These are phyloP conservation scores for Andrena minutula DNA, from an alignment of 2,888 invertebrate genomes.

Conservation along the genomic window DNA sequence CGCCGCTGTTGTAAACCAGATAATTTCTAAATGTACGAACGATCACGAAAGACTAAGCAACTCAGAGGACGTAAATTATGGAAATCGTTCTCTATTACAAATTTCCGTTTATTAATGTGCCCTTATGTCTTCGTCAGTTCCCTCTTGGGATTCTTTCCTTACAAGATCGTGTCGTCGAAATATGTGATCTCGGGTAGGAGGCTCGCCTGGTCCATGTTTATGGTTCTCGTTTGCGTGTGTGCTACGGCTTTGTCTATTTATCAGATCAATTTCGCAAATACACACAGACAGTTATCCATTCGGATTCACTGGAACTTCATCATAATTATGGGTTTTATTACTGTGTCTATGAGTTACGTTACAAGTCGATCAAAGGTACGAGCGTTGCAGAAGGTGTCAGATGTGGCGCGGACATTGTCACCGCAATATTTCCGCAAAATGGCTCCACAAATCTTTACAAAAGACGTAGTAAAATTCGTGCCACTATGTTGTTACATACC, in stretches of 20 bases:
- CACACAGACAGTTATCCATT: slow-evolving; percentile 58
- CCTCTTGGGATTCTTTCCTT: slow-evolving; percentile 74
- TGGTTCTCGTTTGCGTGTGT: slow-evolving; percentile 30
- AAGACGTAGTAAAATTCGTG: slow-evolving; percentile 68
- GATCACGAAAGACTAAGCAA: background rate
- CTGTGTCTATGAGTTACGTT: slow-evolving; percentile 57
- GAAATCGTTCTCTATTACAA: slow-evolving; percentile 61
- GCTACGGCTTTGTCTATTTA: slow-evolving; percentile 47
- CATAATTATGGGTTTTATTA: slow-evolving; percentile 57
- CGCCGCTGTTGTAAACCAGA: background rate
- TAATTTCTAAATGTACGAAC: background rate
- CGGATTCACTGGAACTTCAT: slow-evolving; percentile 73
- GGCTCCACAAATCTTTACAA: slow-evolving; percentile 63
- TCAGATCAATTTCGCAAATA: slow-evolving; percentile 51
- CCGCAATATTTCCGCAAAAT: slow-evolving; percentile 55
- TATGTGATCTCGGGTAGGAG: slow-evolving; percentile 51
- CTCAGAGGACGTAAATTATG: slow-evolving; percentile 48
- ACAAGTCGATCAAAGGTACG: slow-evolving; percentile 52
- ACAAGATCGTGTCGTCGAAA: slow-evolving; percentile 48
- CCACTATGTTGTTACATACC: slow-evolving; percentile 60
- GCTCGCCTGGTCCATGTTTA: slow-evolving; percentile 57
- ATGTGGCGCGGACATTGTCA: slow-evolving; percentile 64
- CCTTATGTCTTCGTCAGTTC: slow-evolving; percentile 64
- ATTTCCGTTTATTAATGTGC: slow-evolving; percentile 71
- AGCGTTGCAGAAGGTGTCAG: slow-evolving; percentile 59